These are phyloP conservation scores for Perodicticus potto DNA, from an alignment of 2,797 vertebrate species.

Conservation along the genomic window DNA sequence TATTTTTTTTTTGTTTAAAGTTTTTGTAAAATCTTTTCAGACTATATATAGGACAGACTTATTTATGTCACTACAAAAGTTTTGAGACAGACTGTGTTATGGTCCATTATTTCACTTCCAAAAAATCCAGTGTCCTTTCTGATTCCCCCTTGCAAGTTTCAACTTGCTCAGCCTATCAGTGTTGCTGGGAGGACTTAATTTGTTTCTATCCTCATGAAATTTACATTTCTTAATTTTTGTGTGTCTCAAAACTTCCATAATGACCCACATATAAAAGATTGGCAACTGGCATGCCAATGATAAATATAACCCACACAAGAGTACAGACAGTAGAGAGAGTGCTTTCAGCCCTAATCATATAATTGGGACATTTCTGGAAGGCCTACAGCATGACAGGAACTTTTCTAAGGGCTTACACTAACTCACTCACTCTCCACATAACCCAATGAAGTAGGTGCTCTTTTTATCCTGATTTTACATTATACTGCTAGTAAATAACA, in stretches of 20 bases:
- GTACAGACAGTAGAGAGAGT: neutral
- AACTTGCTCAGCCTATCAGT: too few species aligned
- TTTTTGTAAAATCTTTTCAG: neutral
- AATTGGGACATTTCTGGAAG: neutral
- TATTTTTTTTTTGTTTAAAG: too few species aligned
- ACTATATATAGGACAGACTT: neutral
- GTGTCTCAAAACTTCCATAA: too few species aligned
- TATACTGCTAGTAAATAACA: neutral
- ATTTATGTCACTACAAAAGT: too few species aligned
- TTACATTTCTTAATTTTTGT: too few species aligned
- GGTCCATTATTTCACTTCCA: too few species aligned
- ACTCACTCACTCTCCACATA: neutral
- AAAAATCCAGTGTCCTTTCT: too few species aligned
- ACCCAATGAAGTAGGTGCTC: neutral
- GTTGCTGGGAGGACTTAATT: too few species aligned
- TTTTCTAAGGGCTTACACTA: neutral
- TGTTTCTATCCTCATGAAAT: too few species aligned
- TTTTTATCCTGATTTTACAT: neutral
- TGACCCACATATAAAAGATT: neutral
- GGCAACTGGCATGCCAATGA: neutral
- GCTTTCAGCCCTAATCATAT: neutral
- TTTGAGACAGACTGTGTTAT: too few species aligned
- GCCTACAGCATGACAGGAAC: neutral
- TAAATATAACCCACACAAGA: neutral
- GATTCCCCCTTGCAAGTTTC: too few species aligned